Evolutionary conservation across 2,797 vertebrate species (phyloP), one percentile per base, ranked within the genome.

Genomic region (Pseudomugil gertrudae): DNA sequence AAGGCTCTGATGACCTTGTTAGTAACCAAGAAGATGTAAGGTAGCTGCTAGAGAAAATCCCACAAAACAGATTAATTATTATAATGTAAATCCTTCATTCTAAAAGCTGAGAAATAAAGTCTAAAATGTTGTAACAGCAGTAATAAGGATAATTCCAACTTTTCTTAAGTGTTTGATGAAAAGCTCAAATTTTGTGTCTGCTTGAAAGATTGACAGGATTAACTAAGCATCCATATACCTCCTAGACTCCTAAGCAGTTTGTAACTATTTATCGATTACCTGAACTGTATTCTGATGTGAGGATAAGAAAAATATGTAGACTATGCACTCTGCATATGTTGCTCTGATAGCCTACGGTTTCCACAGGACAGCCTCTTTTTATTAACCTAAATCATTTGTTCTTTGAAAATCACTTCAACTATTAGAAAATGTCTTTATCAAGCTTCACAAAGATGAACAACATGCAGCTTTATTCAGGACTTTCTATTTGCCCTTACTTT

Each of bases 241-340:
- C 23, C 9, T 29, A 43, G 66, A 76, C 74, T 69, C 64, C 4
- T 36, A 24, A 55, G 29, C 1, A 48, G 70, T 55, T 66, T 53
- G 63, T 23, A 65, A 45, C 43, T 54, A 56, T 52, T 23, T 29
- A n/a, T 53, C 54, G 43, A 78, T 76, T 45, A 70, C 54, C 68
- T 74, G 59, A 53, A 7, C 47, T 57, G 35, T 58, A 56, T 48
- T 72, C 36, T n/a, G 32, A 33, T 48, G 33, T 0, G 4, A 36
- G 19, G n/a, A 13, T 21, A 59, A 30, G 19, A 50, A 43, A 24
- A 51, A 70, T 52, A 15, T 65, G n/a, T 60, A 68, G 47, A 24
- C 23, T 14, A 40, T 50, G 32, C 27, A 70, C 55, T 45, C 1
- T 8, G 13, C 10, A 47, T 32, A 53, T 15, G 43, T 61, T 21